Evolutionary conservation across 1,140 invertebrate genomes (phyloP), one percentile per base, ranked within the genome.

Genomic region (Zophobas morio): DNA sequence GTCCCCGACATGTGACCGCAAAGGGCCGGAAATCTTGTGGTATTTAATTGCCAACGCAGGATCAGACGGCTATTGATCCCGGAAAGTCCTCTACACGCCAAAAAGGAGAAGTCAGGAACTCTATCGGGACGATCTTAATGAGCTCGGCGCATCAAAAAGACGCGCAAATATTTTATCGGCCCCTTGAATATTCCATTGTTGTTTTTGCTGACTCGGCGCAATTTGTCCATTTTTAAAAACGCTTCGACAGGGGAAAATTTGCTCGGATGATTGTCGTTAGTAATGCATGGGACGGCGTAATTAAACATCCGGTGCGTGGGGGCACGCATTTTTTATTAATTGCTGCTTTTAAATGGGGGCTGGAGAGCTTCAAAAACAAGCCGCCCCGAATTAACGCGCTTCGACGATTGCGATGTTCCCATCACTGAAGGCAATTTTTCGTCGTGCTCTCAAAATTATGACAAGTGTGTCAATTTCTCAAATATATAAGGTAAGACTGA

Each of bases 1-100:
- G 60, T 42, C 37, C 32, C 60, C 39, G 37, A 42, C 60, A 42
- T 42, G 60, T 66, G 60, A 66, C 60, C 60, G 20, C 60, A 66
- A n/a, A 40, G 33, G 60, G 39, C 60, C 60, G 37, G 39, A 42
- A 66, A 40, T 39, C 39, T 36, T 66, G 2, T 34, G 37, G 60
- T 40, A 2, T 20, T 66, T 66, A 66, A 66, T 66, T 66, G 60
- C 37, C 6, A 36, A 42, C n/a, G 39, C n/a, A 40, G 60, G 35
- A 63, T 63, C 37, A 34, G 54, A 56, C 6, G 54, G 56, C 56
- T 60, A 60, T 35, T 36, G 56, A 60, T 37, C 56, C 56, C 1
- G 56, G 3, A 60, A 60, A 1, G 36, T 60, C 56, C 6, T 36
- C 37, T 37, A 6, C 36, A 8, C 6, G 1, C 1, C 36, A 56